phyloP scores from a whole-genome alignment of 2,888 invertebrate species.

The Temnothorax ravouxi region DNA sequence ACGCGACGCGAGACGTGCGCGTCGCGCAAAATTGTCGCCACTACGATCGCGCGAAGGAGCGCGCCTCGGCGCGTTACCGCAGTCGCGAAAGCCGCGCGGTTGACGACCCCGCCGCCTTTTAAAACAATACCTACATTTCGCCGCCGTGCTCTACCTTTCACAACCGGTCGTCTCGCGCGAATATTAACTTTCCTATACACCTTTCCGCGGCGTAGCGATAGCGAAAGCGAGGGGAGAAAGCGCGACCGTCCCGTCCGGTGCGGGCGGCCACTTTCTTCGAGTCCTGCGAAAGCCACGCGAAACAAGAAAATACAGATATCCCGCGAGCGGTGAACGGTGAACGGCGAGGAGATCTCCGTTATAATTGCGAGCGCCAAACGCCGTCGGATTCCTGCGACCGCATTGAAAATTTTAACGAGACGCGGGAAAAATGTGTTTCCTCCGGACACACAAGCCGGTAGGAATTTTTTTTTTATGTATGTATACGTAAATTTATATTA shows the following conservation, averaged over 20 bases:
- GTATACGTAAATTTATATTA: not conserved
- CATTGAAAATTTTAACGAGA: not conserved
- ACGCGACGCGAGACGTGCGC: not conserved
- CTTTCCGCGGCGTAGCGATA: slow-evolving; percentile 61
- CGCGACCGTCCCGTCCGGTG: slow-evolving; percentile 59
- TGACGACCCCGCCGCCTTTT: slow-evolving; percentile 10
- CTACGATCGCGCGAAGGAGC: not conserved
- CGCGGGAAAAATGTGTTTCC: not conserved
- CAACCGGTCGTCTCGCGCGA: slow-evolving; percentile 22
- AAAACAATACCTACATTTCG: slow-evolving; percentile 35
- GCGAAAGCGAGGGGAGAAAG: slow-evolving; percentile 76
- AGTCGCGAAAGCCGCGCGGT: not conserved
- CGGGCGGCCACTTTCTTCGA: slow-evolving; percentile 53
- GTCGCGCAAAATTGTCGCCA: not conserved
- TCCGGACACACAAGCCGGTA: not conserved
- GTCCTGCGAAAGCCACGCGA: slow-evolving; percentile 50
- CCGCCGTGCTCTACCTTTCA: slow-evolving; percentile 35
- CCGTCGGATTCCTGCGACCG: not conserved
- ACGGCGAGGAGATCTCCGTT: not conserved
- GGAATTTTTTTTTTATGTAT: no score
- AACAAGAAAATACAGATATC: not conserved
- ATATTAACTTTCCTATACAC: slow-evolving; percentile 28
- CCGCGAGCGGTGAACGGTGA: slow-evolving; percentile 12
- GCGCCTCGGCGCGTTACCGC: not conserved
- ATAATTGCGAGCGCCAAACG: not conserved